Conservation (phyloP, 1,140 invertebrate genomes). For the Vanessa atalanta region DNA sequence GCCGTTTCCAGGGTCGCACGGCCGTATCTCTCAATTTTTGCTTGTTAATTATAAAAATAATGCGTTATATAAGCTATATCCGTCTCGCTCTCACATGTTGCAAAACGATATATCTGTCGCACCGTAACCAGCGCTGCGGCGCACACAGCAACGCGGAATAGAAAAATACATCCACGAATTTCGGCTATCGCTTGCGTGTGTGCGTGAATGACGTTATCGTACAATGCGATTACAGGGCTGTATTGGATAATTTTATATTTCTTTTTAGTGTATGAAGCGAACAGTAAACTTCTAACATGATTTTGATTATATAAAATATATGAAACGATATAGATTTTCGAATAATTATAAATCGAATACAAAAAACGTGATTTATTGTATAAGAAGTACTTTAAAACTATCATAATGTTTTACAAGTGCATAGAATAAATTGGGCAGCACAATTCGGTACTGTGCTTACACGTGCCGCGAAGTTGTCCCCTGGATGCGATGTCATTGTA, state of each 20-base stretch:
- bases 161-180: constrained; percentile 78
- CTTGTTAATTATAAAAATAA: constrained; percentile 81
- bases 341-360: background rate
- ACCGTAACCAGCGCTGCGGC: constrained; percentile 47
- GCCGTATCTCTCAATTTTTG: constrained; percentile 79
- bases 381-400: background rate
- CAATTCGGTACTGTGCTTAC: constrained; percentile 71
- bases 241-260: constrained; percentile 52
- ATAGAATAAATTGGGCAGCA: constrained; percentile 35
- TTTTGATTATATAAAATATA: background rate
- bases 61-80: constrained; percentile 75
- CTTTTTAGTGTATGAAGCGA: constrained; percentile 10
- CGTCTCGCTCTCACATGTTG: constrained; percentile 43
- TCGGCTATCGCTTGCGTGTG: constrained; percentile 67
- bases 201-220: constrained; percentile 78
- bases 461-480: constrained; percentile 70
- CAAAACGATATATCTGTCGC: constrained; percentile 47
- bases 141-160: constrained; percentile 63
- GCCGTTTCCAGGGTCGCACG: constrained; percentile 69
- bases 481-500: constrained; percentile 78
- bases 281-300: background rate
- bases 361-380: background rate
- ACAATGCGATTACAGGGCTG: constrained; percentile 77
- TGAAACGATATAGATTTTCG: background rate
- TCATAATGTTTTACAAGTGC: constrained; percentile 36